Percentiles rank a stretch among this genome's conserved stretches.
Evolutionary conservation across 92 coral and sea anemone genomes (phyloP).

Genomic region (Palythoa heliodiscus): DNA sequence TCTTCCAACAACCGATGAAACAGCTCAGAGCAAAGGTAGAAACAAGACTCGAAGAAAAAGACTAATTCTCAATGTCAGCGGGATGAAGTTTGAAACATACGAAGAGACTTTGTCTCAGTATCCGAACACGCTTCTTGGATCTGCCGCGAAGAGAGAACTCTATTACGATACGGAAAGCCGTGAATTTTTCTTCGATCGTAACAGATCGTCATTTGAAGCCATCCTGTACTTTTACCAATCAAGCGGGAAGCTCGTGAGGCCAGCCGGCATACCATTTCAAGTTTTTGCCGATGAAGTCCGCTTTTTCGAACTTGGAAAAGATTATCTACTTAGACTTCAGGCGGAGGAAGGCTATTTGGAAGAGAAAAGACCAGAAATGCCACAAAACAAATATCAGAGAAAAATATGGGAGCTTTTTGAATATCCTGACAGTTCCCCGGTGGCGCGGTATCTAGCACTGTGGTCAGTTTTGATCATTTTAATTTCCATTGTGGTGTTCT

Average conservation of each 20-base stretch:
- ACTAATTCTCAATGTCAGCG: slow-evolving; percentile 87
- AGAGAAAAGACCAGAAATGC: slow-evolving; percentile 65
- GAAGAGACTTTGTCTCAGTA: slow-evolving; percentile 75
- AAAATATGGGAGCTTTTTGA: slow-evolving; percentile 90
- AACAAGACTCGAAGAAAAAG: slow-evolving; percentile 34
- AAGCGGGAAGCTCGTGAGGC: slow-evolving; percentile 87
- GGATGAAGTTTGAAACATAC: slow-evolving; percentile 93
- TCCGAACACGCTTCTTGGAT: slow-evolving; percentile 92
- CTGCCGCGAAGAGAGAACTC: slow-evolving; percentile 72
- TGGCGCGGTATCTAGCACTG: slow-evolving; percentile 83
- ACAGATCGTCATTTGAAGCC: slow-evolving; percentile 97
- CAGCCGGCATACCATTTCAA: slow-evolving; percentile 86
- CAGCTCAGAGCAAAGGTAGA: neutral
- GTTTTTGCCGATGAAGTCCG: slow-evolving; percentile 84
- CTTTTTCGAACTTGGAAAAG: slow-evolving; percentile 87
- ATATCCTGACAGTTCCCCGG: slow-evolving; percentile 88
- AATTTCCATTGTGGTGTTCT: slow-evolving; percentile 87
- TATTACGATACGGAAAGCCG: slow-evolving; percentile 73
- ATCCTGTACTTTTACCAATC: slow-evolving; percentile 93
- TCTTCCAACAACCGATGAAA: neutral
- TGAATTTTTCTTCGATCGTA: slow-evolving; percentile 97
- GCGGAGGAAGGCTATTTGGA: slow-evolving; percentile 77
- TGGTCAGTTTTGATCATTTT: slow-evolving; percentile 84
- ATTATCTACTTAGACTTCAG: slow-evolving; percentile 69
- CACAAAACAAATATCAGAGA: slow-evolving; percentile 71